Evolutionary conservation across 2,888 invertebrate genomes (phyloP).

Genomic region (Cylloceria caligata): DNA sequence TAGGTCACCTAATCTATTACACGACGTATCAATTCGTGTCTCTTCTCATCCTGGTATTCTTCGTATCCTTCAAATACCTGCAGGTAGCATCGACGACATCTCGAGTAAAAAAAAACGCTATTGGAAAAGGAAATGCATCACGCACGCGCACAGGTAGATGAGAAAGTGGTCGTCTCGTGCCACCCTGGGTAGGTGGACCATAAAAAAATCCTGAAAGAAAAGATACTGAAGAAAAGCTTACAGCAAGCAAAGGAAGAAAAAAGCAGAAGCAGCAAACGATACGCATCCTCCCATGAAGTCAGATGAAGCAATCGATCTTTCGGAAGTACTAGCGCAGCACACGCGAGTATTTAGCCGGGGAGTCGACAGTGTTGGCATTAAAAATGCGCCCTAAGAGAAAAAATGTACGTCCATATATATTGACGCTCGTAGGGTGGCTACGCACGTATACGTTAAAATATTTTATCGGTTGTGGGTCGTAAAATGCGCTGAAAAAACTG

Average conservation of each 20-base stretch:
- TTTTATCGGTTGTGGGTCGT: not conserved
- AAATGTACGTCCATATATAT: not conserved
- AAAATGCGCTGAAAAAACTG: not conserved
- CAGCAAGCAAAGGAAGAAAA: conserved; percentile 11
- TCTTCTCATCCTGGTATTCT: too few species aligned
- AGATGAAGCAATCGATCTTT: not conserved
- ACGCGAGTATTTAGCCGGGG: not conserved
- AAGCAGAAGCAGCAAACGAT: too few species aligned
- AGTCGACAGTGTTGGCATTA: conserved; percentile 10
- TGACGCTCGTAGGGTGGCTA: not conserved
- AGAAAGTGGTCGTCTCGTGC: conserved; percentile 76
- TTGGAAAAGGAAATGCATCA: conserved; percentile 73
- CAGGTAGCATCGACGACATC: conserved; percentile 72
- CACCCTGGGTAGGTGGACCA: conserved; percentile 59
- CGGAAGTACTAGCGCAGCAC: conserved; percentile 5
- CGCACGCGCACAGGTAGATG: conserved; percentile 81
- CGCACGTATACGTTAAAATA: not conserved
- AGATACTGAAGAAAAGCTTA: conserved; percentile 17
- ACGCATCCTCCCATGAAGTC: not conserved
- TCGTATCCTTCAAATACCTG: too few species aligned
- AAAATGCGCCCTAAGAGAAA: conserved; percentile 1
- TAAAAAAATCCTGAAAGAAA: conserved; percentile 57
- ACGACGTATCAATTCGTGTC: conserved; percentile 80
- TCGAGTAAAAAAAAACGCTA: conserved; percentile 66
- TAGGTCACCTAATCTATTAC: conserved; percentile 78